Percentiles rank a stretch among this genome's conserved stretches.
These are phyloP conservation scores for Columba livia DNA, from an alignment of 2,113 vertebrate species.

Conservation along the genomic window DNA sequence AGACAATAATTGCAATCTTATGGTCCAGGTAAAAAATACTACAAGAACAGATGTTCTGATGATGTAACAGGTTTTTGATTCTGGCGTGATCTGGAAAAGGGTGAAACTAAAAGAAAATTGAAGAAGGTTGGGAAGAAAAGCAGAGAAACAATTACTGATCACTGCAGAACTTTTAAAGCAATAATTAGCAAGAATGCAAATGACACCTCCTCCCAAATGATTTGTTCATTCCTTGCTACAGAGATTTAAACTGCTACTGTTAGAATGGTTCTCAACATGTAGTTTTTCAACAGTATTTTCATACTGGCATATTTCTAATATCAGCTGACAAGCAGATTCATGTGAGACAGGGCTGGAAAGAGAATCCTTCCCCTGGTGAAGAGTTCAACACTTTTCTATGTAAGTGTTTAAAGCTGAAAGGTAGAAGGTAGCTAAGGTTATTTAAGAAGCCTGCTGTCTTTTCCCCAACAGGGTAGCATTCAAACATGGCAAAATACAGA, in stretches of 20 bases:
- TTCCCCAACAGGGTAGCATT: not conserved
- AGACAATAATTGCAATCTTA: not conserved
- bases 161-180: not conserved
- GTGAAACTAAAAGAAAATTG: not conserved
- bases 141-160: not conserved
- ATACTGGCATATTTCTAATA: not conserved
- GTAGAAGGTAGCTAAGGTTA: conserved; percentile 12
- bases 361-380: not conserved
- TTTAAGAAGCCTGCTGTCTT: not conserved
- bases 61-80: not conserved
- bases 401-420: conserved; percentile 29
- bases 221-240: not conserved
- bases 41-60: not conserved
- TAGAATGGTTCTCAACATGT: not conserved
- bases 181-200: not conserved
- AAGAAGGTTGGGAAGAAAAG: not conserved
- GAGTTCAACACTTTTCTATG: not conserved
- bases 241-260: not conserved
- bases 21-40: not conserved
- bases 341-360: not conserved
- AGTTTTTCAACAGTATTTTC: not conserved
- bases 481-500: not conserved
- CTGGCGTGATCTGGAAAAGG: not conserved
- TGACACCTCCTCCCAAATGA: not conserved
- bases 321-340: not conserved